Evolutionary conservation across 2,888 invertebrate species (phyloP).

Genomic region (Sinelater perroti): DNA sequence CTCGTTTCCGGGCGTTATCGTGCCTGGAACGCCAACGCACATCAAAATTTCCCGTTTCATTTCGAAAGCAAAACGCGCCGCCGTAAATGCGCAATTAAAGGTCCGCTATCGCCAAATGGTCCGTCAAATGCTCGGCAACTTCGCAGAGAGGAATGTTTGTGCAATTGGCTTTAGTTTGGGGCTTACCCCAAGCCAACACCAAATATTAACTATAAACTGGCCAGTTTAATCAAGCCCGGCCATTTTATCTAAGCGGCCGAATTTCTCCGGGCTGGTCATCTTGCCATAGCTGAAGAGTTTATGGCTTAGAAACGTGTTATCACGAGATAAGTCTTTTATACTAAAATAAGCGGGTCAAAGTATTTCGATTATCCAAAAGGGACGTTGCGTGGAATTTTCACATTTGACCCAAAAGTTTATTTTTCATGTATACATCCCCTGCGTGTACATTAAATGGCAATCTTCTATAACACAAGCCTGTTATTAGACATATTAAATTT

Average conservation of each 20-base stretch:
- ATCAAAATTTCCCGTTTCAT: too few relatives aligned
- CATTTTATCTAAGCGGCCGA: slow-evolving; percentile 5
- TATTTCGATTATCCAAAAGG: too few relatives aligned
- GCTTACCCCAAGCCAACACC: slow-evolving; percentile 17
- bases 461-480: too few relatives aligned
- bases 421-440: too few relatives aligned
- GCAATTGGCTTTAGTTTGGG: slow-evolving; percentile 22
- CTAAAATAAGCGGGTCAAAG: too few relatives aligned
- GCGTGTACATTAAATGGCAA: too few relatives aligned
- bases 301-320: not conserved
- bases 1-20: too few relatives aligned
- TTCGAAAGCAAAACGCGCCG: not conserved
- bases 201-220: slow-evolving; percentile 23
- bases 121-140: slow-evolving; percentile 6
- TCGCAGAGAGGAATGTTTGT: slow-evolving; percentile 6
- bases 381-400: too few relatives aligned
- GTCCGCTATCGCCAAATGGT: slow-evolving; percentile 2
- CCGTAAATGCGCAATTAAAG: slow-evolving; percentile 3
- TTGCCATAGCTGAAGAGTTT: not conserved
- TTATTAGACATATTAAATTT: too few relatives aligned
- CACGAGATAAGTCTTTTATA: not conserved
- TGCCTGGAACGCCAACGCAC: too few relatives aligned
- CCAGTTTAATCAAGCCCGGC: slow-evolving; percentile 10
- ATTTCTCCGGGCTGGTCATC: not conserved
- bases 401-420: too few relatives aligned